phyloP scores from a whole-genome alignment of 2,888 invertebrate species.

The Enoplolaimus lenunculus region DNA sequence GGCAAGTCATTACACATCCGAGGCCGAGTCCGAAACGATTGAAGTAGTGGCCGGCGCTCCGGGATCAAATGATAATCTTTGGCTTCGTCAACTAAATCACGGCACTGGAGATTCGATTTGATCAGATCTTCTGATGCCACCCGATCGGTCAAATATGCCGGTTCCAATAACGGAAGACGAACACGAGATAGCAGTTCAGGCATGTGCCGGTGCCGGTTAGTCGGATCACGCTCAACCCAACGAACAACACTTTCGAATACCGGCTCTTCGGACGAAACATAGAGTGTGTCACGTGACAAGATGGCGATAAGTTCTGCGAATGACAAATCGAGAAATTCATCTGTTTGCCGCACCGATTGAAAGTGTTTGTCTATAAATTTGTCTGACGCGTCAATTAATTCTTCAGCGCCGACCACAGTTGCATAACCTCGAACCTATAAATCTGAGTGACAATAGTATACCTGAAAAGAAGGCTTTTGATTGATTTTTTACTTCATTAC shows the following conservation, averaged over 20 bases:
- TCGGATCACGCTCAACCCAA: constrained; percentile 58
- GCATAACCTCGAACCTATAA: constrained; percentile 66
- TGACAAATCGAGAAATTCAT: constrained; percentile 57
- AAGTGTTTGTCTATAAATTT: constrained; percentile 67
- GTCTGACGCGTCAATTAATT: constrained; percentile 58
- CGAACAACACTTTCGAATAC: constrained; percentile 68
- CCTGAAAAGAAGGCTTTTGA: constrained; percentile 60
- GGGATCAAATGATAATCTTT: constrained; percentile 74
- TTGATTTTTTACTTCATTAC: too few relatives aligned
- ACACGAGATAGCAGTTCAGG: constrained; percentile 58
- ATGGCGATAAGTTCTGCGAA: constrained; percentile 55
- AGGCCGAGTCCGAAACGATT: constrained; percentile 60
- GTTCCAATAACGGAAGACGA: constrained; percentile 62
- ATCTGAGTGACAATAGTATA: constrained; percentile 64
- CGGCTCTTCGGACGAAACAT: constrained; percentile 61
- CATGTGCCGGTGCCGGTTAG: constrained; percentile 50
- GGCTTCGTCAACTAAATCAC: constrained; percentile 70
- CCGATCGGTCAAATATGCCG: constrained; percentile 61
- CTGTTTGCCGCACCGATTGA: constrained; percentile 57
- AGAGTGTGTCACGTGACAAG: constrained; percentile 59
- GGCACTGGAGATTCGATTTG: constrained; percentile 32
- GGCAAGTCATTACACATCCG: constrained; percentile 56
- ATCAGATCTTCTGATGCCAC: constrained; percentile 44
- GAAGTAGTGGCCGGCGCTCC: constrained; percentile 59
- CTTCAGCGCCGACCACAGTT: constrained; percentile 58